Base-by-base conservation (phyloP, 2,888 invertebrate species). In the Caenorhabditis angaria region DNA sequence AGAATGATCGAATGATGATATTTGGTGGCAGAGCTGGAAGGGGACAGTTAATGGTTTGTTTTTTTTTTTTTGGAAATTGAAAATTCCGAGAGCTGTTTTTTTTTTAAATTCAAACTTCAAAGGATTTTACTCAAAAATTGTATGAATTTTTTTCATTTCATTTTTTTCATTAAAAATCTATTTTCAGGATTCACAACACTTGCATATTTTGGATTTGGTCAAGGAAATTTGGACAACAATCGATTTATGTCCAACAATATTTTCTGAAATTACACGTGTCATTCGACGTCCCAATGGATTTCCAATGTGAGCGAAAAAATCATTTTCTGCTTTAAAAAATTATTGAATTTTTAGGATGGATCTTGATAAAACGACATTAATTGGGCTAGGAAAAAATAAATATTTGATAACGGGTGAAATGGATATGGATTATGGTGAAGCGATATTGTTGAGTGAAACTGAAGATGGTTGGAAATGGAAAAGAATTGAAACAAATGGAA, bases 341-440 rank as follows among this genome's bases (percentile, higher is more conserved):
- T 50, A 28, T n/a, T n/a, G 24, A 8, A 25, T 18, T 54, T 62
- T 25, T 24, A 64, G 64, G 18, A 51, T 59, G 54, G 25, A 61
- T 22, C 10, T 10, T 2, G 5, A n/a, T 24, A 56, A 67, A 58
- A 50, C 58, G 1, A 56, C 61, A n/a, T 29, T 68, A 6, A 20
- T 63, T 1, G 29, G 35, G 2, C 41, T 68, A 2, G 28, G 48
- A 18, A 32, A 59, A n/a, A 58, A 59, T 3, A 20, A 59, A 0
- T n/a, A 55, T 4, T 35, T 68, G 10, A 20, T 68, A 10, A 59
- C 59, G n/a, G 68, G 68, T 8, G 68, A 68, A 29, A 41, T 63
- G n/a, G 10, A 8, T 1, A 6, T 27, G 12, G 55, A 63, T 25
- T 63, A 62, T 41, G 68, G 68, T 53, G 28, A 28, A 6, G 51